These are phyloP conservation scores for Lepilemur ruficaudatus DNA, from an alignment of 2,797 vertebrate species.

Conservation along the genomic window DNA sequence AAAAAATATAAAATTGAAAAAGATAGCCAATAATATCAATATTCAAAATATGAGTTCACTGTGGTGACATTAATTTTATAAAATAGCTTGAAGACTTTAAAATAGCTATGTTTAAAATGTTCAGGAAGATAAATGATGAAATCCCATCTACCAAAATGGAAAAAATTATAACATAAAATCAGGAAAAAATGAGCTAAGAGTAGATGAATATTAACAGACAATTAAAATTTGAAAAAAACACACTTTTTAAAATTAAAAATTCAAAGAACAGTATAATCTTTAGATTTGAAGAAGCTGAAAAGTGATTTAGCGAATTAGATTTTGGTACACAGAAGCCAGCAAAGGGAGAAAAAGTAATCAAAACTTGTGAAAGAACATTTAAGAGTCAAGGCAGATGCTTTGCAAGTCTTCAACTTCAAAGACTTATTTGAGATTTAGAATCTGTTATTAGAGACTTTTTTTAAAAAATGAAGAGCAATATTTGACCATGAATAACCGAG, in stretches of 20 bases:
- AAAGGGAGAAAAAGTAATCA: background rate
- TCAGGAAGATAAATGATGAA: background rate
- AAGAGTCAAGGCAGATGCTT: background rate
- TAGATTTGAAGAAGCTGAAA: background rate
- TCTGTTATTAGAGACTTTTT: background rate
- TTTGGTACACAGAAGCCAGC: background rate
- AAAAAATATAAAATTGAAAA: background rate
- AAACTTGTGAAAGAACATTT: background rate
- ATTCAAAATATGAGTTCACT: background rate
- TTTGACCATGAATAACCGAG: background rate
- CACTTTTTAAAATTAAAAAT: slow-evolving; percentile 16
- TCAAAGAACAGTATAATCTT: background rate
- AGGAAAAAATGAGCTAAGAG: background rate
- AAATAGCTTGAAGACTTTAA: slow-evolving; percentile 20
- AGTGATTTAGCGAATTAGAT: background rate
- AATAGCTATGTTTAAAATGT: background rate
- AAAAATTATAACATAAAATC: slow-evolving; percentile 9
- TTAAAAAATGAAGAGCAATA: background rate
- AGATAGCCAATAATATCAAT: background rate
- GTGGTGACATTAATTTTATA: slow-evolving; percentile 19
- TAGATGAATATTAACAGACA: background rate
- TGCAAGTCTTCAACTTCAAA: background rate
- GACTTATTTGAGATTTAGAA: background rate
- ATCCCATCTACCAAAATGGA: slow-evolving; percentile 19
- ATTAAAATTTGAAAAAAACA: background rate